Percentiles rank a stretch among this genome's conserved stretches.
phyloP scores from a whole-genome alignment of 2,888 invertebrate genomes.

The Phortica magna region DNA sequence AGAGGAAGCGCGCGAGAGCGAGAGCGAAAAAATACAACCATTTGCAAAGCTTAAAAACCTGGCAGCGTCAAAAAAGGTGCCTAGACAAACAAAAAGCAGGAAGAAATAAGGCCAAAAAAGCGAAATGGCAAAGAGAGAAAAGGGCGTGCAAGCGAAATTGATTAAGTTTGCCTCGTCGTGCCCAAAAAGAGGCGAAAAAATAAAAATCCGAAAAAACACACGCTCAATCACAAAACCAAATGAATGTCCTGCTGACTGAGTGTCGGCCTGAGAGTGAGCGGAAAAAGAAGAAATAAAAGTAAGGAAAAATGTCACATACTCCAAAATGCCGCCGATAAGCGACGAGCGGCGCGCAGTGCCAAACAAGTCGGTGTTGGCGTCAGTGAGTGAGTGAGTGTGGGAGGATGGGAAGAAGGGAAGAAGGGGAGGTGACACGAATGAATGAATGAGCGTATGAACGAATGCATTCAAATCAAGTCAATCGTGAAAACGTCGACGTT shows the following conservation, averaged over 20 bases:
- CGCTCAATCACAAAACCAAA: slow-evolving; percentile 31
- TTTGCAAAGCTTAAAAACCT: slow-evolving; percentile 19
- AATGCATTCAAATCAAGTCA: slow-evolving; percentile 66
- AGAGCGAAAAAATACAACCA: slow-evolving; percentile 24
- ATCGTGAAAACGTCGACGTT: slow-evolving; percentile 66
- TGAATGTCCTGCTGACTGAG: slow-evolving; percentile 28
- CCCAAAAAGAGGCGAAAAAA: background rate
- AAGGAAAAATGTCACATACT: slow-evolving; percentile 26
- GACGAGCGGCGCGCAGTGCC: background rate
- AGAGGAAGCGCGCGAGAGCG: background rate
- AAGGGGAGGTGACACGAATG: background rate
- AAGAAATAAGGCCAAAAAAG: background rate
- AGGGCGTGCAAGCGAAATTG: slow-evolving; percentile 56
- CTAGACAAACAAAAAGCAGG: background rate
- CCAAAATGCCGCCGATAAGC: slow-evolving; percentile 5
- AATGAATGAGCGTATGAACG: slow-evolving; percentile 29
- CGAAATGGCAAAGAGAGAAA: background rate
- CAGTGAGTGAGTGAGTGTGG: background rate
- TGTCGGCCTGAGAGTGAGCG: background rate
- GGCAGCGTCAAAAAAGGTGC: slow-evolving; percentile 20
- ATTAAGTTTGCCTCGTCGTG: slow-evolving; percentile 66
- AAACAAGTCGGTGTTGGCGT: background rate
- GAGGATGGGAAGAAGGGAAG: background rate
- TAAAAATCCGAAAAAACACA: background rate
- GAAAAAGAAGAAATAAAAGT: background rate